Evolutionary conservation across 2,797 vertebrate species (phyloP).

Genomic region (Micromesistius poutassou): DNA sequence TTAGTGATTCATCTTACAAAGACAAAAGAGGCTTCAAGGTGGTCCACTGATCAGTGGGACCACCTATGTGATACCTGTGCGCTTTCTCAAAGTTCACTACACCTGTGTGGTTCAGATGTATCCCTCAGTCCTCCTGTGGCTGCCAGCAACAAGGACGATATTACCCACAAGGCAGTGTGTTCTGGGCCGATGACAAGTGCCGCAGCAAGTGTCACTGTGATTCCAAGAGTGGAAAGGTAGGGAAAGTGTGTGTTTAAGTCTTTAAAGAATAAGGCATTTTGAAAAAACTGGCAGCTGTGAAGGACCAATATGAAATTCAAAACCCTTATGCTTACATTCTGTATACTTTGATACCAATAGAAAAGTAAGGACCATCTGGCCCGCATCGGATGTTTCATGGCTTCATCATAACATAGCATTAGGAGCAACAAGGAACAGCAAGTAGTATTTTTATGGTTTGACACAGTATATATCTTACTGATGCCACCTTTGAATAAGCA

Average conservation of each 20-base stretch:
- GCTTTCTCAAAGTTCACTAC: background rate
- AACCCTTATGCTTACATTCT: too few species aligned
- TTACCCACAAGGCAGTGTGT: constrained; percentile 12
- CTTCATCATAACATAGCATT: background rate
- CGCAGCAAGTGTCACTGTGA: constrained; percentile 60
- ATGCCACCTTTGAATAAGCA: background rate
- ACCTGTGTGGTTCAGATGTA: background rate
- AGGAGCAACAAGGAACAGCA: too few species aligned
- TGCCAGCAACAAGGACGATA: constrained; percentile 10
- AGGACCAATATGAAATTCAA: background rate
- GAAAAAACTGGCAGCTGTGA: too few species aligned
- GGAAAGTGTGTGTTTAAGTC: constrained; percentile 40
- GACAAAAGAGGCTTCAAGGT: background rate
- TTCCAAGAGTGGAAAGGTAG: constrained; percentile 35
- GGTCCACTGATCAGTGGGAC: background rate
- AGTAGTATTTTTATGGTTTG: too few species aligned
- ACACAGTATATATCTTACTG: too few species aligned
- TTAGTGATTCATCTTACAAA: background rate
- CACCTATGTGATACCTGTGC: background rate
- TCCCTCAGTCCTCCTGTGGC: constrained; percentile 7
- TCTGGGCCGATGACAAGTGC: constrained; percentile 48
- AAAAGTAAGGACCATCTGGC: too few species aligned
- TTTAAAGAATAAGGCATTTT: background rate
- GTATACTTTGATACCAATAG: background rate
- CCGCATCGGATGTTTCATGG: background rate